A percentile compares a stretch with the other conserved stretches of the same genome.
These are phyloP conservation scores for Callyntrura sp. DNA, from an alignment of 2,888 invertebrate genomes.

Conservation along the genomic window DNA sequence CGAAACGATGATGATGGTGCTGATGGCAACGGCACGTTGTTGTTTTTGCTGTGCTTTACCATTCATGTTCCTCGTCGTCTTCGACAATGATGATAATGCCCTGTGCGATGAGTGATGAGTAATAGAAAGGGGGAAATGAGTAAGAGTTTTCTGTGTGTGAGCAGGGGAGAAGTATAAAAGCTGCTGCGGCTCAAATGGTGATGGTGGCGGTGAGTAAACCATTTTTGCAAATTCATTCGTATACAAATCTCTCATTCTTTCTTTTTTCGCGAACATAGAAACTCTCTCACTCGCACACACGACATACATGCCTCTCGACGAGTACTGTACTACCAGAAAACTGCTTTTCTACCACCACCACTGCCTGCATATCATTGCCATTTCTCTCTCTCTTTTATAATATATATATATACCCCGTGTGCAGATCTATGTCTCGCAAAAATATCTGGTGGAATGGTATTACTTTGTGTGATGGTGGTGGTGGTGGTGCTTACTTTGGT, in stretches of 20 bases:
- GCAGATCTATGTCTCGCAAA: not conserved
- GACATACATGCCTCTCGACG: not conserved
- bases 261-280: slow-evolving; percentile 73
- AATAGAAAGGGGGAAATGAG: slow-evolving; percentile 71
- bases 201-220: slow-evolving; percentile 55
- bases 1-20: not conserved
- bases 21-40: slow-evolving; percentile 50
- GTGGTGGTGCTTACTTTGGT: not conserved
- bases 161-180: slow-evolving; percentile 26
- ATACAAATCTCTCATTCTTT: slow-evolving; percentile 58
- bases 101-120: slow-evolving; percentile 62
- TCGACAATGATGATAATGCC: slow-evolving; percentile 49
- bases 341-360: not conserved
- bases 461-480: not conserved
- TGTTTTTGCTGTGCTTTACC: slow-evolving; percentile 28
- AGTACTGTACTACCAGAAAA: slow-evolving; percentile 2
- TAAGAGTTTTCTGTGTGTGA: slow-evolving; percentile 50
- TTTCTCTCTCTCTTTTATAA: slow-evolving; percentile 3
- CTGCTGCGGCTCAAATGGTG: slow-evolving; percentile 1
- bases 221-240: slow-evolving; percentile 62
- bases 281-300: not conserved
- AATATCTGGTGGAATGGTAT: not conserved
- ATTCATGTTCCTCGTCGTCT: slow-evolving; percentile 38
- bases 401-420: not conserved
- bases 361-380: not conserved